Conservation (phyloP, 2,888 invertebrate species). For the Malthinus flaveolus region DNA sequence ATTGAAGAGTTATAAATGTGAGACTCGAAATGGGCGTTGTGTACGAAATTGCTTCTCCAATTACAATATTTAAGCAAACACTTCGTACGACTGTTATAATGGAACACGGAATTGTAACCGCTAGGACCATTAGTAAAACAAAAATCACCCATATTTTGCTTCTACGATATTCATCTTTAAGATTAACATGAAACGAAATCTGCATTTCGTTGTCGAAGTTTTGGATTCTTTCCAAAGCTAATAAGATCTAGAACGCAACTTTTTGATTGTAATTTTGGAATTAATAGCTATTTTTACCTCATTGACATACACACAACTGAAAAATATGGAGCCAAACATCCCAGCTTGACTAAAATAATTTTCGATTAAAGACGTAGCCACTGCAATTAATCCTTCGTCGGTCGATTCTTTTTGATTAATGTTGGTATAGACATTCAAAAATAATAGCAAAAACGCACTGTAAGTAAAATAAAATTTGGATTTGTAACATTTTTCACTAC, state of each 20-base stretch:
- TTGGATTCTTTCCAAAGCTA: neutral
- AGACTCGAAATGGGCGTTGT: neutral
- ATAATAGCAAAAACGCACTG: neutral
- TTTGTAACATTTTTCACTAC: neutral
- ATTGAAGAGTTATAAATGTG: constrained; percentile 1
- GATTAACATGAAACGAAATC: neutral
- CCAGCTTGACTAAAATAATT: neutral
- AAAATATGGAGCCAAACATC: neutral
- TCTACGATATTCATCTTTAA: neutral
- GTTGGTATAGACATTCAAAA: neutral
- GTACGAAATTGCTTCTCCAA: neutral
- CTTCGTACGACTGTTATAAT: neutral
- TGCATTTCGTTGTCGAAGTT: neutral
- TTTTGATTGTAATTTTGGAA: neutral
- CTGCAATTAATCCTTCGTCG: neutral
- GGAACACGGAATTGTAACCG: neutral
- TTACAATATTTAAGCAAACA: neutral
- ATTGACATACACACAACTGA: neutral
- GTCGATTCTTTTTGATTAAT: neutral
- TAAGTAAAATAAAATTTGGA: neutral
- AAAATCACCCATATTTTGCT: neutral
- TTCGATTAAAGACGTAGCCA: neutral
- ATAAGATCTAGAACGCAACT: neutral
- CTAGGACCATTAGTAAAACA: neutral
- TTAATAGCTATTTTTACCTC: neutral